Conservation (phyloP, 2,113 vertebrate genomes). For the Tyto alba region DNA sequence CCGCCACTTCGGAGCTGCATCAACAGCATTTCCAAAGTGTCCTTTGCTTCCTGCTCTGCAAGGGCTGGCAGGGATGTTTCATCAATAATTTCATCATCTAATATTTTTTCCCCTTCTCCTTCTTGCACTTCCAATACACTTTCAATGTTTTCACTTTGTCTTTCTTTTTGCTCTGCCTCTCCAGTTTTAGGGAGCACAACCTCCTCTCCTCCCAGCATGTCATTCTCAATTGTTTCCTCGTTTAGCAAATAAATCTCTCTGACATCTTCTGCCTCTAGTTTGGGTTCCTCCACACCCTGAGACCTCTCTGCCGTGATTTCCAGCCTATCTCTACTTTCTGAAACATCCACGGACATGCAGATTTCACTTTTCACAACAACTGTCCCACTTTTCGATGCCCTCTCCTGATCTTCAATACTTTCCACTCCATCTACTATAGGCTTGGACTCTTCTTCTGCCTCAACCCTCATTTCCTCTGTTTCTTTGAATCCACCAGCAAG, state of each 20-base stretch:
- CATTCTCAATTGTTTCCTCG: background rate
- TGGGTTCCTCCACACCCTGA: background rate
- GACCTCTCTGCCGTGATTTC: background rate
- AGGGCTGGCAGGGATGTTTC: background rate
- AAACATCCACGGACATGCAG: background rate
- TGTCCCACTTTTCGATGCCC: background rate
- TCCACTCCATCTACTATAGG: background rate
- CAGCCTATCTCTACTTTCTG: background rate
- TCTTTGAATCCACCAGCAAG: background rate
- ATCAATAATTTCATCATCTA: background rate
- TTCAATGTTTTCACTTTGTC: background rate
- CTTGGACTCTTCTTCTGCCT: background rate
- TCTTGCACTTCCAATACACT: background rate
- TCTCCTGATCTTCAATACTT: background rate
- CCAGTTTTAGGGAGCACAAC: background rate
- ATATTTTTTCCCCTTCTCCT: background rate
- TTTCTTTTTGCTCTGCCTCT: background rate
- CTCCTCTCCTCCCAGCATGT: background rate
- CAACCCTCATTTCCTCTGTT: background rate
- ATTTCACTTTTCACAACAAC: conserved; percentile 9
- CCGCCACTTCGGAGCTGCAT: conserved; percentile 79
- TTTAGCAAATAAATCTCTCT: background rate
- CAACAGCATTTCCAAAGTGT: conserved; percentile 70
- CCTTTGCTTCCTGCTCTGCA: conserved; percentile 39
- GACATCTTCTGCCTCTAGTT: background rate